phyloP scores from a whole-genome alignment of 2,113 vertebrate genomes.

The Poeciliopsis occidentalis region DNA sequence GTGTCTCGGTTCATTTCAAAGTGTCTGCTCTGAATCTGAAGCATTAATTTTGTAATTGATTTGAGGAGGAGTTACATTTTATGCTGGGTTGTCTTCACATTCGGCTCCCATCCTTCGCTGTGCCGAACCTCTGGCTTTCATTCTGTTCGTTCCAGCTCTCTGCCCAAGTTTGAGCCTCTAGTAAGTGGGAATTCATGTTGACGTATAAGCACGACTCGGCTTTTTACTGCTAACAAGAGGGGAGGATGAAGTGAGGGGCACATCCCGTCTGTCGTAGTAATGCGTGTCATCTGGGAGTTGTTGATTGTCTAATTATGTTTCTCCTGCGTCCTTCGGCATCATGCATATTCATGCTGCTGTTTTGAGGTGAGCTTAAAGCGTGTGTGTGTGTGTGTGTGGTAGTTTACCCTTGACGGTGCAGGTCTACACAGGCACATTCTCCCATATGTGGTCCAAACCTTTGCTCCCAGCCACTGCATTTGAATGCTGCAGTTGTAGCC shows the following conservation, averaged over 20 bases:
- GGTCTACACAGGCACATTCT: constrained; percentile 68
- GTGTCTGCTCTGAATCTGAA: constrained; percentile 55
- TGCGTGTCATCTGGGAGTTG: constrained; percentile 63
- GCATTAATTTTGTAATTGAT: constrained; percentile 75
- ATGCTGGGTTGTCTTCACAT: constrained; percentile 11
- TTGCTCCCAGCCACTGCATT: constrained; percentile 75
- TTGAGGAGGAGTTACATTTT: constrained; percentile 39
- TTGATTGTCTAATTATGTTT: constrained; percentile 81
- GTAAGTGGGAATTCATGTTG: constrained; percentile 54
- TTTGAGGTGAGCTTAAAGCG: constrained; percentile 67
- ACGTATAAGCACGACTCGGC: constrained; percentile 37
- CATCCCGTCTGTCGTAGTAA: constrained; percentile 56
- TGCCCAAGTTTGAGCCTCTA: constrained; percentile 34
- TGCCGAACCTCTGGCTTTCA: background rate
- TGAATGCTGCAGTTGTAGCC: constrained; percentile 70
- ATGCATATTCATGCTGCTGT: constrained; percentile 80
- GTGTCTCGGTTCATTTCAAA: constrained; percentile 69
- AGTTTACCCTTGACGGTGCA: constrained; percentile 80
- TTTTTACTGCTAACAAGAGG: constrained; percentile 57
- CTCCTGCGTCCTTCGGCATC: constrained; percentile 71
- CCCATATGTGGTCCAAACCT: constrained; percentile 80
- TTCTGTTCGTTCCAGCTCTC: constrained; percentile 7
- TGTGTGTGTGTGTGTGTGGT: constrained; percentile 29
- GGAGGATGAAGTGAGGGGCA: constrained; percentile 44
- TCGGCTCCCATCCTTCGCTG: constrained; percentile 9